Base-by-base conservation (phyloP, 2,113 vertebrate genomes). In the Melanotaenia duboulayi region DNA sequence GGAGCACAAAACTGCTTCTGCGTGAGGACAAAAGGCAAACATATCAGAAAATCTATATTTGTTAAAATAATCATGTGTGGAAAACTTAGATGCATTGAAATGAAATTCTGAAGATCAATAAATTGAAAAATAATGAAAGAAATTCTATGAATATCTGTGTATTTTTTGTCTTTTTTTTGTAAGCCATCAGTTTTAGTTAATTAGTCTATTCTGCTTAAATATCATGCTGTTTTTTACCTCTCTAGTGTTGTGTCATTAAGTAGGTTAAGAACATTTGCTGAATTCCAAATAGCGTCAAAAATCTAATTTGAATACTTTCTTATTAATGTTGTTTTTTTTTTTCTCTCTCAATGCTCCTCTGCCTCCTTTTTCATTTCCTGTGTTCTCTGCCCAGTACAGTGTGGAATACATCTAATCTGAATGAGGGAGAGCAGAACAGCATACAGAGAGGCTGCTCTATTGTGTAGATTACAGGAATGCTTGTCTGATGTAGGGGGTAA, bases 291-390 rank as follows among this genome's bases (percentile, higher is more conserved):
- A 65, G 78, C 65, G 84, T 78, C 62, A 80, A 72, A 67, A 66
- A 24, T 28, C 57, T 82, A 42, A 85, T 87, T 88, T 86, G 46
- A 83, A 87, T 85, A 83, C 82, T 62, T 74, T 6, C 62, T 58
- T 61, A 78, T 78, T 82, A 85, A 87, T 83, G 65, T 39, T 13
- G n/a, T n/a, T n/a, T n/a, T 64, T 58, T 10, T n/a, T n/a, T n/a
- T 64, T 58, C 8, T 44, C 35, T 19, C 25, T 37, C 1, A 19
- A 66, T 60, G 39, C 4, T 59, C 25, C 35, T 44, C 25, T 63
- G 81, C 71, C 82, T 90, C 22, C 50, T 71, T 57, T 28, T 78
- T 90, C 72, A 80, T 90, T 89, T 89, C 82, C 91, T 83, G 80
- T 79, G 68, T 79, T 74, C 54, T 46, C 72, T 44, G 56, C 80